These are phyloP conservation scores for Sarcophaga subvicina DNA, from an alignment of 2,888 invertebrate genomes.

Conservation along the genomic window DNA sequence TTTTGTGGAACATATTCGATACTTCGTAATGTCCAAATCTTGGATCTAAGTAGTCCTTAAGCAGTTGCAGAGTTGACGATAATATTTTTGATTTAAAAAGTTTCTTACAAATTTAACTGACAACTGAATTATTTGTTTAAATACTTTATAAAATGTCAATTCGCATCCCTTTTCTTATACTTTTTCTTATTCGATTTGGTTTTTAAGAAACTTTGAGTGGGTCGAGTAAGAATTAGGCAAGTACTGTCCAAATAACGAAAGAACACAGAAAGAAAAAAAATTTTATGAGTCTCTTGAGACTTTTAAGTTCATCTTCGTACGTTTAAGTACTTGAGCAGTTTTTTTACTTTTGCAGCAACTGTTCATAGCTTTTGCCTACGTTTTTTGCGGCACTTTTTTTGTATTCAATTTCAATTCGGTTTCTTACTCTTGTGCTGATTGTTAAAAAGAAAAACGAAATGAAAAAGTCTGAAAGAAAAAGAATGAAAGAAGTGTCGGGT, in stretches of 20 bases:
- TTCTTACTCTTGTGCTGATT: slow-evolving; percentile 49
- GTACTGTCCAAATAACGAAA: slow-evolving; percentile 1
- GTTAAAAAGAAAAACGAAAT: slow-evolving; percentile 32
- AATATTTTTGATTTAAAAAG: not conserved
- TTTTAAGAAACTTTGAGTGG: slow-evolving; percentile 18
- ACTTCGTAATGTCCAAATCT: too few species aligned
- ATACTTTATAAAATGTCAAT: not conserved
- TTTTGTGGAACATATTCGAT: too few species aligned
- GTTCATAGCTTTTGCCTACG: not conserved
- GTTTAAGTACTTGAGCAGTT: not conserved
- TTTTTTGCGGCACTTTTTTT: not conserved
- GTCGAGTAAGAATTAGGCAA: slow-evolving; percentile 43
- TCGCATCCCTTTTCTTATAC: not conserved
- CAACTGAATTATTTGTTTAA: not conserved
- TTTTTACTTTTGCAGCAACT: not conserved
- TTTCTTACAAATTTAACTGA: not conserved
- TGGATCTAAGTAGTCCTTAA: not conserved
- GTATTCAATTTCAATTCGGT: slow-evolving; percentile 3
- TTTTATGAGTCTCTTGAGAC: slow-evolving; percentile 70
- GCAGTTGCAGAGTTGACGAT: not conserved
- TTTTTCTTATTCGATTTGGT: not conserved
- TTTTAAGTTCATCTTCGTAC: slow-evolving; percentile 41
- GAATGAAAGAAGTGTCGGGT: slow-evolving; percentile 40
- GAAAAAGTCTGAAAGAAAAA: too few species aligned
- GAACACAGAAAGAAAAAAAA: not conserved